phyloP scores from a whole-genome alignment of 2,113 vertebrate species.

The Channa argus region DNA sequence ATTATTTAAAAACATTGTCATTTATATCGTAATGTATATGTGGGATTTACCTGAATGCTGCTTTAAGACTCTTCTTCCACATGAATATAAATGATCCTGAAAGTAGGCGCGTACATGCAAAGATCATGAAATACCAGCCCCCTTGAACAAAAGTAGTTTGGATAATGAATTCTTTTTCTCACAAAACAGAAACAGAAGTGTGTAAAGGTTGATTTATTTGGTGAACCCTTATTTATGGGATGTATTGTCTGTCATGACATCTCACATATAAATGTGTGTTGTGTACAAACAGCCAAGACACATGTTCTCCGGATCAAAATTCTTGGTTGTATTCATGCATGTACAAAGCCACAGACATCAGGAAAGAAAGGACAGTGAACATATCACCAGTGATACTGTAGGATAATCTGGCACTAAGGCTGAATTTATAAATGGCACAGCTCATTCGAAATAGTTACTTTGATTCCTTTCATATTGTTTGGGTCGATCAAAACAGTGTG shows the following conservation, averaged over 20 bases:
- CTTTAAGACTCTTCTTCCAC: background rate
- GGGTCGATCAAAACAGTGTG: no score
- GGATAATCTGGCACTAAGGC: constrained; percentile 22
- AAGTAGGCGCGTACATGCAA: constrained; percentile 35
- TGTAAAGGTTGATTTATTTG: constrained; percentile 75
- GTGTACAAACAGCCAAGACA: constrained; percentile 7
- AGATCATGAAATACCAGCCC: background rate
- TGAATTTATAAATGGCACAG: constrained; percentile 38
- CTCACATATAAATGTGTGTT: background rate
- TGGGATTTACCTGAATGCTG: constrained; percentile 12
- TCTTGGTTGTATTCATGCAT: constrained; percentile 16
- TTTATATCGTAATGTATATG: background rate
- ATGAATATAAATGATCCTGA: constrained; percentile 11
- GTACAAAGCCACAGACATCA: constrained; percentile 50
- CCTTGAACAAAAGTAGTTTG: no score
- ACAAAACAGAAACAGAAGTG: constrained; percentile 38
- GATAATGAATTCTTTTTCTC: no score
- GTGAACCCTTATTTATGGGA: constrained; percentile 71
- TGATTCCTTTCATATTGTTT: background rate
- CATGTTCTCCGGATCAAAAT: constrained; percentile 7
- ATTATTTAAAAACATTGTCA: no score
- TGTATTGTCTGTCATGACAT: constrained; percentile 54
- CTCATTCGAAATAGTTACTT: background rate
- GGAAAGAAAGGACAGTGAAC: constrained; percentile 29
- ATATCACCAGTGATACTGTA: background rate